These are phyloP conservation scores for Acronicta psi DNA, from an alignment of 2,888 invertebrate genomes.

Conservation along the genomic window DNA sequence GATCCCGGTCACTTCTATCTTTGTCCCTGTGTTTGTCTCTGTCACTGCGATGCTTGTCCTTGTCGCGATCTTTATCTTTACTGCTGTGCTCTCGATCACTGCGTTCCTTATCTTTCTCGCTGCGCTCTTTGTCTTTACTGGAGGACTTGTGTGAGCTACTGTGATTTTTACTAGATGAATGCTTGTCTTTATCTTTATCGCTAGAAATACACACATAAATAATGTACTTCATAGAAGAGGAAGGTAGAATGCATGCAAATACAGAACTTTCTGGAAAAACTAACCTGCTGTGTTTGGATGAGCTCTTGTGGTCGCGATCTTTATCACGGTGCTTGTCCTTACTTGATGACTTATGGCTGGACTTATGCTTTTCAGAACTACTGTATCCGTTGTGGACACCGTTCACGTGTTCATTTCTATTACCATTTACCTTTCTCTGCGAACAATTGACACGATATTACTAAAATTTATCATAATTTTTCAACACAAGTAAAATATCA, in stretches of 20 bases:
- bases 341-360: constrained; percentile 91
- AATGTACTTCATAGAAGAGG: constrained; percentile 23
- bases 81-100: constrained; percentile 68
- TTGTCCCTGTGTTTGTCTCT: constrained; percentile 82
- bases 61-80: constrained; percentile 70
- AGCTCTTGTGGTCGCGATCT: constrained; percentile 90
- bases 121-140: constrained; percentile 86
- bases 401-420: constrained; percentile 91
- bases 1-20: constrained; percentile 66
- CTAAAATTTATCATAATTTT: constrained; percentile 43
- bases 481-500: constrained; percentile 26
- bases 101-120: constrained; percentile 68
- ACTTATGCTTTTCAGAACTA: constrained; percentile 87
- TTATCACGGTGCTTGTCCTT: constrained; percentile 92
- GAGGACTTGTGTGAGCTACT: constrained; percentile 88
- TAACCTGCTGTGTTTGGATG: constrained; percentile 86
- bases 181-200: constrained; percentile 88
- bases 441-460: constrained; percentile 54
- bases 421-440: constrained; percentile 88
- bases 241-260: constrained; percentile 27
- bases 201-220: constrained; percentile 60
- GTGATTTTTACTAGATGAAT: constrained; percentile 87
- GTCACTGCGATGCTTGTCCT: constrained; percentile 80
- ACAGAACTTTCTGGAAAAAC: constrained; percentile 78
- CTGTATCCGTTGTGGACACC: constrained; percentile 94